Conservation (phyloP, 2,888 invertebrate genomes). For the Drosophila peninsularis region DNA sequence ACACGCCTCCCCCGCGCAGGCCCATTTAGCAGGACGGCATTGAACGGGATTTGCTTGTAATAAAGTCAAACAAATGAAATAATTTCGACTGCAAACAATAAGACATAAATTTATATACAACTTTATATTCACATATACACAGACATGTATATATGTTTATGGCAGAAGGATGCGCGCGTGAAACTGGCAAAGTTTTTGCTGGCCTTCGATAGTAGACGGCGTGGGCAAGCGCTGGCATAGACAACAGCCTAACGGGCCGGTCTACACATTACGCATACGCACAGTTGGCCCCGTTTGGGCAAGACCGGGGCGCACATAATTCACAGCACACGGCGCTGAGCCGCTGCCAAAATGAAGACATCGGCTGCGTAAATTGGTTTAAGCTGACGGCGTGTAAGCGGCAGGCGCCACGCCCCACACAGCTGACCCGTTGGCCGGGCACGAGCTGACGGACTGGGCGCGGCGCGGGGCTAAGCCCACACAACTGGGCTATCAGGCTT, state of each 20-base stretch:
- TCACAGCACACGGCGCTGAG: slow-evolving; percentile 76
- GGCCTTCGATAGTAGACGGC: slow-evolving; percentile 12
- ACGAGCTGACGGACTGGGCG: slow-evolving; percentile 4
- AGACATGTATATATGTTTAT: slow-evolving; percentile 6
- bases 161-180: slow-evolving; percentile 45
- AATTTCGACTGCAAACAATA: slow-evolving; percentile 80
- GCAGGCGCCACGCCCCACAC: slow-evolving; percentile 17
- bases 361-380: slow-evolving; percentile 80
- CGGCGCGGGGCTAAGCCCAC: slow-evolving; percentile 44
- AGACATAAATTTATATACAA: slow-evolving; percentile 80
- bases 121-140: slow-evolving; percentile 19
- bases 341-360: slow-evolving; percentile 72
- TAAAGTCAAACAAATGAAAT: slow-evolving; percentile 82
- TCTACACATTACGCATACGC: slow-evolving; percentile 75
- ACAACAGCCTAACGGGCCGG: slow-evolving; percentile 41
- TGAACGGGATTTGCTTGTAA: slow-evolving; percentile 73
- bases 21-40: slow-evolving; percentile 46
- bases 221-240: slow-evolving; percentile 21
- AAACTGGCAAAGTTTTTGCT: slow-evolving; percentile 39
- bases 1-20: slow-evolving; percentile 12
- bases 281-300: slow-evolving; percentile 63
- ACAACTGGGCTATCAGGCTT: slow-evolving; percentile 15
- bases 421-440: slow-evolving; percentile 68
- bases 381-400: slow-evolving; percentile 68
- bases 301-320: slow-evolving; percentile 65